Conservation (phyloP, 2,888 invertebrate species). For the Cheilosia grossa region DNA sequence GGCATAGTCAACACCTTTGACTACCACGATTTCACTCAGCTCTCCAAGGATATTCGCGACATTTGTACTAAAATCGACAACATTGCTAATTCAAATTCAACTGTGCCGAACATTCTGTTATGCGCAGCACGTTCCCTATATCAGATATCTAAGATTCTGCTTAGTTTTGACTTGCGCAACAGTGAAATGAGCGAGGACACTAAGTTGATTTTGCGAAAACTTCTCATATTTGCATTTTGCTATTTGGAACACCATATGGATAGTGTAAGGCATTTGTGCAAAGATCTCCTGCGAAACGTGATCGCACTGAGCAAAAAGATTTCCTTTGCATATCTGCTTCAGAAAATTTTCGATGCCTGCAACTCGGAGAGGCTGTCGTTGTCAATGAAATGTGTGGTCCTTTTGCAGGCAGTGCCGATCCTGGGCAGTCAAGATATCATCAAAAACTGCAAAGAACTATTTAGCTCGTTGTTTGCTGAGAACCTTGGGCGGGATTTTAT, state of each 20-base stretch:
- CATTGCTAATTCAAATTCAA: slow-evolving; percentile 76
- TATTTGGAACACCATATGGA: slow-evolving; percentile 88
- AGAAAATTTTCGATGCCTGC: slow-evolving; percentile 78
- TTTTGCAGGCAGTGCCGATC: slow-evolving; percentile 78
- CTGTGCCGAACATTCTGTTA: slow-evolving; percentile 79
- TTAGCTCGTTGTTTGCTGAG: slow-evolving; percentile 77
- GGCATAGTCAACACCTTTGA: slow-evolving; percentile 80
- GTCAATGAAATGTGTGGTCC: slow-evolving; percentile 78
- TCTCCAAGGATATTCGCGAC: slow-evolving; percentile 73
- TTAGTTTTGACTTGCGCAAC: slow-evolving; percentile 76
- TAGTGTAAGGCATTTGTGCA: slow-evolving; percentile 86
- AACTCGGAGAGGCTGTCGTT: slow-evolving; percentile 77
- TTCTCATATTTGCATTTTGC: slow-evolving; percentile 84
- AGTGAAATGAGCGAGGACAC: slow-evolving; percentile 78
- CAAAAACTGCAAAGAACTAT: slow-evolving; percentile 76
- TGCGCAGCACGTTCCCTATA: slow-evolving; percentile 78
- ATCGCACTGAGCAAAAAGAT: slow-evolving; percentile 81
- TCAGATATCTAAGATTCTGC: slow-evolving; percentile 77
- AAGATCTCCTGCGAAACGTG: slow-evolving; percentile 84
- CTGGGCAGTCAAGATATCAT: slow-evolving; percentile 78
- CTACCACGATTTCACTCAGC: slow-evolving; percentile 76
- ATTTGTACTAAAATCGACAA: slow-evolving; percentile 77
- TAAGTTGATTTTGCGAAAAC: slow-evolving; percentile 78
- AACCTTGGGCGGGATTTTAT: slow-evolving; percentile 82
- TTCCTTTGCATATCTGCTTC: slow-evolving; percentile 76